These are phyloP conservation scores for Lutraria lutraria DNA, from an alignment of 2,888 invertebrate genomes.

Conservation along the genomic window DNA sequence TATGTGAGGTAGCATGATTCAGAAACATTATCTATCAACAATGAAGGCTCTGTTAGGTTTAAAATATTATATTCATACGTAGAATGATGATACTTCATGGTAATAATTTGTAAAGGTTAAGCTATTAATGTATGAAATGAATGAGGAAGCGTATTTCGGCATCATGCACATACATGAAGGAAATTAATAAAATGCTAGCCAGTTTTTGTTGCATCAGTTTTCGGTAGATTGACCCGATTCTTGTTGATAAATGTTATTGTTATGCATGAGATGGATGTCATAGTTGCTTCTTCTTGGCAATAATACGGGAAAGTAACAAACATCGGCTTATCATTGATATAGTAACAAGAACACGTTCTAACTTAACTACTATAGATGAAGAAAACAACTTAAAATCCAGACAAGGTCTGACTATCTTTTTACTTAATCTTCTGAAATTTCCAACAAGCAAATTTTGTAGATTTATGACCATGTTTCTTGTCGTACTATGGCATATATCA, in stretches of 20 bases:
- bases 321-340: conserved; percentile 31
- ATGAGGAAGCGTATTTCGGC: background rate
- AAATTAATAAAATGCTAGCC: background rate
- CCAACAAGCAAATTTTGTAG: conserved; percentile 46
- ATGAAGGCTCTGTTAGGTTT: too few species aligned
- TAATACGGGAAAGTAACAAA: conserved; percentile 43
- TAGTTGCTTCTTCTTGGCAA: conserved; percentile 34
- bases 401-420: conserved; percentile 46
- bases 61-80: too few species aligned
- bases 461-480: conserved; percentile 57
- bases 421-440: conserved; percentile 45
- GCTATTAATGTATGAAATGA: background rate
- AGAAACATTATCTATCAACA: too few species aligned
- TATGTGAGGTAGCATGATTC: too few species aligned
- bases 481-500: conserved; percentile 40
- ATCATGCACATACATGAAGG: background rate
- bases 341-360: conserved; percentile 19
- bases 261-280: conserved; percentile 20
- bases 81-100: background rate
- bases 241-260: conserved; percentile 15
- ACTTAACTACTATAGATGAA: conserved; percentile 37
- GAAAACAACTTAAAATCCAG: conserved; percentile 49
- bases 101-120: background rate
- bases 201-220: background rate
- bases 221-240: conserved; percentile 20